Conservation (phyloP, 2,797 vertebrate species). For the Cynopterus sphinx region DNA sequence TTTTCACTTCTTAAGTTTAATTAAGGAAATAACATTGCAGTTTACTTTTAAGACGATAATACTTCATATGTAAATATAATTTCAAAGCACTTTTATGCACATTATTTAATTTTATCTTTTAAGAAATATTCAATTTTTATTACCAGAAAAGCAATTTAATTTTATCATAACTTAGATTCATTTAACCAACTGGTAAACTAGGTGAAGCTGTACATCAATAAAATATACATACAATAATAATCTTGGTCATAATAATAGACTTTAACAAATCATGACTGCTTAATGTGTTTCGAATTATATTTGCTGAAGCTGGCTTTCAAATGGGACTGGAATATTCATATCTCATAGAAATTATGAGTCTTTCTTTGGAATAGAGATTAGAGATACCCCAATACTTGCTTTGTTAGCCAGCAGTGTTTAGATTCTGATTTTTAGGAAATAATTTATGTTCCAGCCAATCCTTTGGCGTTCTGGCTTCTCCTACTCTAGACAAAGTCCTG, state of each 20-base stretch:
- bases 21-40: neutral
- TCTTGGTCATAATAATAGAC: neutral
- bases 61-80: neutral
- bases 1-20: neutral
- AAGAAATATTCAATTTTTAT: slow-evolving; percentile 1
- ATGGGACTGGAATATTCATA: neutral
- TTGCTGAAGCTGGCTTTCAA: neutral
- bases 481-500: neutral
- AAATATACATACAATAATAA: neutral
- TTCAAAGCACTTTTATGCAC: neutral
- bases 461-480: neutral
- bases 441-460: neutral
- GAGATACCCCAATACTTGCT: neutral
- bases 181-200: neutral
- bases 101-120: slow-evolving; percentile 20
- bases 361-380: neutral
- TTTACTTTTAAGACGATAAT: neutral
- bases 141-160: neutral
- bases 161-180: slow-evolving; percentile 16
- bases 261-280: neutral
- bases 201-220: neutral
- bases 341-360: neutral
- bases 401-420: neutral
- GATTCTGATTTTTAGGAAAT: neutral
- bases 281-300: neutral